phyloP scores from a whole-genome alignment of 1,140 invertebrate species.

The Heliconius hermathena region DNA sequence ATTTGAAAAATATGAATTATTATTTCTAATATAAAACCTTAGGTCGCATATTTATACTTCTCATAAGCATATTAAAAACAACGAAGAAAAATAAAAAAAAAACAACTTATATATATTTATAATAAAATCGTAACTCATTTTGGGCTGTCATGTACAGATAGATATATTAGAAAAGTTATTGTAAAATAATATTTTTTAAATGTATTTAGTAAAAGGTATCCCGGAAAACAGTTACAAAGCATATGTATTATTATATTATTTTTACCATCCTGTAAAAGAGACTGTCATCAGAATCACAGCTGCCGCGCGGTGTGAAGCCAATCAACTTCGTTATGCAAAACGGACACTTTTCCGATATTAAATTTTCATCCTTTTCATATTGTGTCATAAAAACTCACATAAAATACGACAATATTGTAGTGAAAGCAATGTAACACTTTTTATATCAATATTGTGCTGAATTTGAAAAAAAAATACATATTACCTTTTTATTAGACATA shows the following conservation, averaged over 20 bases:
- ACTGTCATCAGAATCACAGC: background rate
- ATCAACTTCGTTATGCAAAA: constrained; percentile 7
- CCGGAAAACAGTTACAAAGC: background rate
- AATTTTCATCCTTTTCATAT: constrained; percentile 9
- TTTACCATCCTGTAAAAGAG: constrained; percentile 1
- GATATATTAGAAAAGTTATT: no score
- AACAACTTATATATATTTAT: no score
- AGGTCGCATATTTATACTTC: no score
- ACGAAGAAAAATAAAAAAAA: no score
- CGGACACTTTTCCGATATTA: constrained; percentile 5
- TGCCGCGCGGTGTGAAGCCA: background rate
- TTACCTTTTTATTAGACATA: no score
- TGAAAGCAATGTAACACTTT: background rate
- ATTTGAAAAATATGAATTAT: no score
- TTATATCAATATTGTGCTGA: constrained; percentile 2
- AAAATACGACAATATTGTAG: background rate
- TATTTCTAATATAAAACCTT: no score
- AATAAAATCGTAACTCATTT: no score
- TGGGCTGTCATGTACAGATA: no score
- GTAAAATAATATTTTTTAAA: background rate
- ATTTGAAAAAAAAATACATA: background rate
- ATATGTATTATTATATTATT: background rate
- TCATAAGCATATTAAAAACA: no score
- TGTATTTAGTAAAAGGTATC: background rate
- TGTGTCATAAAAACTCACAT: constrained; percentile 4